Conservation (phyloP, 2,797 vertebrate genomes). For the Synaphobranchus kaupii region DNA sequence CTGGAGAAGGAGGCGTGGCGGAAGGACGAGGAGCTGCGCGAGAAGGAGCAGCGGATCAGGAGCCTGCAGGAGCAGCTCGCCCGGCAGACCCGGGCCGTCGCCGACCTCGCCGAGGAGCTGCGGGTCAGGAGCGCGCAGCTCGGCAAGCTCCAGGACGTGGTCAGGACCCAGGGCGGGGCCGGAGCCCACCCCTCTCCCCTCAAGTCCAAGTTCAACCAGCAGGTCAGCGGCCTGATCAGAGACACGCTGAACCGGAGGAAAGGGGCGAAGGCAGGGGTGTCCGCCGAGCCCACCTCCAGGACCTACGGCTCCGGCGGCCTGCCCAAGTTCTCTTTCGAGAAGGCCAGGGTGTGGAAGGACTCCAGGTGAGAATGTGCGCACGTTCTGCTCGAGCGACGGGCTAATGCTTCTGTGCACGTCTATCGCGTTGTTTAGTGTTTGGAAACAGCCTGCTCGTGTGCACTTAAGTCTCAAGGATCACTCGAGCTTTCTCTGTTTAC, state of each 20-base stretch:
- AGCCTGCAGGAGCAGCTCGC: slow-evolving; percentile 81
- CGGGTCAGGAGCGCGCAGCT: slow-evolving; percentile 83
- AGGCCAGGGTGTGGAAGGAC: slow-evolving; percentile 84
- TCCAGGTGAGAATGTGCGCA: slow-evolving; percentile 79
- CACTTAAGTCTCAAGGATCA: neutral
- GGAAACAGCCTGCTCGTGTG: neutral
- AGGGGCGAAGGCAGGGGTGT: slow-evolving; percentile 91
- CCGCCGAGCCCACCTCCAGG: slow-evolving; percentile 84
- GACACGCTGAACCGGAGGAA: slow-evolving; percentile 76
- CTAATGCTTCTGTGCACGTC: neutral
- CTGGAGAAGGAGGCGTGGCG: slow-evolving; percentile 81
- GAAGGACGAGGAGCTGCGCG: slow-evolving; percentile 79
- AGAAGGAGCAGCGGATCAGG: slow-evolving; percentile 72
- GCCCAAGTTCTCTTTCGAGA: slow-evolving; percentile 86
- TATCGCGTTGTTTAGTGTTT: neutral
- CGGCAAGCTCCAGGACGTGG: slow-evolving; percentile 82
- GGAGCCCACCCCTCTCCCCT: slow-evolving; percentile 66
- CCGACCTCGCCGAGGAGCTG: slow-evolving; percentile 83
- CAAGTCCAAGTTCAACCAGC: slow-evolving; percentile 64
- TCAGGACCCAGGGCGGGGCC: slow-evolving; percentile 67
- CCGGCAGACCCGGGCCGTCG: slow-evolving; percentile 73
- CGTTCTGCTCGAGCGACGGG: neutral
- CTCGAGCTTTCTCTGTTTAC: neutral
- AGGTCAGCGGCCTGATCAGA: slow-evolving; percentile 66
- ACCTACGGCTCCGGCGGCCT: slow-evolving; percentile 78